Evolutionary conservation across 2,797 vertebrate species (phyloP), one percentile per base, ranked within the genome.

Genomic region (Tokudaia tokunoshimensis): DNA sequence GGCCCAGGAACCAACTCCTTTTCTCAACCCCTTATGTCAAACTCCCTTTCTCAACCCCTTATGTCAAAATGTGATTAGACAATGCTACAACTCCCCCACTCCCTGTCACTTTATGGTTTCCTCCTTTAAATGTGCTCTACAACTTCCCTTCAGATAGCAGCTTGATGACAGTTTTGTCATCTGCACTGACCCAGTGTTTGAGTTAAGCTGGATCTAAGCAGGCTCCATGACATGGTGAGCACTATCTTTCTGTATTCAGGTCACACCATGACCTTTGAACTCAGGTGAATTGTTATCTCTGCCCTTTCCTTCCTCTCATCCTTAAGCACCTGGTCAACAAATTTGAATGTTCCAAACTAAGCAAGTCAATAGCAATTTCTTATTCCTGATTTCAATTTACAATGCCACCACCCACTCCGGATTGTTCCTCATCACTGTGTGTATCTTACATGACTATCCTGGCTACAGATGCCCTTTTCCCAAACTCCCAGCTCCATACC

Each of bases 271-370:
- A 82, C 52, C 44, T 2, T 37, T 63, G 88, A 65, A 85, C 15
- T 31, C 41, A 74, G 78, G 44, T 10, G 6, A 80, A 83, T 65
- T 65, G 91, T 61, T 70, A 3, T 67, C 41, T 89, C 59, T 91
- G 41, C 55, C 67, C 37, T 31, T 15, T 94, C 47, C 12, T 63
- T 63, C 55, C 61, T 70, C 52, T 31, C 41, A 31, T 31, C 15
- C 9, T 63, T 19, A 29, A 78, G 6, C 11, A 52, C 41, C 47
- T 82, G 29, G 79, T 84, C 20, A 37, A 55, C 89, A 92, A 52
- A 84, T 91, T 34, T 76, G 91, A 94, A 81, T 85, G 72, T 20
- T 84, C 37, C 87, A 82, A 74, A 81, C 55, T 65, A 91, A 96
- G n/a, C 59, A 91, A 97, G 26, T 9, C 52, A 88, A 52, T 8